These are phyloP conservation scores for Napeogenes sylphis DNA, from an alignment of 2,888 invertebrate species.

Conservation along the genomic window DNA sequence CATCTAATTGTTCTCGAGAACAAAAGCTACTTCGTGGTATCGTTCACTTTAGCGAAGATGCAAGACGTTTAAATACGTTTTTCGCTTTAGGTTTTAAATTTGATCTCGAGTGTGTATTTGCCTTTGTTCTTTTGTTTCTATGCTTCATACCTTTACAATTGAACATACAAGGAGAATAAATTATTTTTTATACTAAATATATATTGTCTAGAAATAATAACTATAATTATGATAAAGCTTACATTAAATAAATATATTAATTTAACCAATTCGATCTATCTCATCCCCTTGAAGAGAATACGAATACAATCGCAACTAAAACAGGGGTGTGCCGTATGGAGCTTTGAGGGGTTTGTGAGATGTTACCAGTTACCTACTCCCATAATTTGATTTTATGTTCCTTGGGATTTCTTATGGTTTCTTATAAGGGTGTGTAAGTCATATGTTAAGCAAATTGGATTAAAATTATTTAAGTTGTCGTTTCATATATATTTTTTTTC, in stretches of 20 bases:
- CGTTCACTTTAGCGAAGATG: constrained; percentile 1
- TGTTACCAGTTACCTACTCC: too few species aligned
- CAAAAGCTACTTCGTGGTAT: background rate
- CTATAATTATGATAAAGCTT: too few species aligned
- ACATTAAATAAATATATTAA: background rate
- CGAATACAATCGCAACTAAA: background rate
- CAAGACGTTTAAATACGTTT: background rate
- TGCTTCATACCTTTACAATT: background rate
- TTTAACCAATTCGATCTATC: background rate
- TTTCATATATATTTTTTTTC: too few species aligned
- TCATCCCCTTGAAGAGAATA: background rate
- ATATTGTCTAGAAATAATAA: too few species aligned
- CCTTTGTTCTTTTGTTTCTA: background rate
- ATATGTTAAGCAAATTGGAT: background rate
- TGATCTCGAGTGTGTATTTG: background rate
- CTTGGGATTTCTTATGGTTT: background rate
- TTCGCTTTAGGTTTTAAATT: background rate
- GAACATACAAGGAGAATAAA: too few species aligned
- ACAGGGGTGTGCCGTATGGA: background rate
- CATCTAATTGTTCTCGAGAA: background rate
- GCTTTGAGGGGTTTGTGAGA: too few species aligned
- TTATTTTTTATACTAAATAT: too few species aligned
- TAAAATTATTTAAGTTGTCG: too few species aligned
- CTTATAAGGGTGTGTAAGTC: background rate
- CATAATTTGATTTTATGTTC: too few species aligned